Evolutionary conservation across 1,140 invertebrate genomes (phyloP), one percentile per base, ranked within the genome.

Genomic region (Hyphantria cunea): DNA sequence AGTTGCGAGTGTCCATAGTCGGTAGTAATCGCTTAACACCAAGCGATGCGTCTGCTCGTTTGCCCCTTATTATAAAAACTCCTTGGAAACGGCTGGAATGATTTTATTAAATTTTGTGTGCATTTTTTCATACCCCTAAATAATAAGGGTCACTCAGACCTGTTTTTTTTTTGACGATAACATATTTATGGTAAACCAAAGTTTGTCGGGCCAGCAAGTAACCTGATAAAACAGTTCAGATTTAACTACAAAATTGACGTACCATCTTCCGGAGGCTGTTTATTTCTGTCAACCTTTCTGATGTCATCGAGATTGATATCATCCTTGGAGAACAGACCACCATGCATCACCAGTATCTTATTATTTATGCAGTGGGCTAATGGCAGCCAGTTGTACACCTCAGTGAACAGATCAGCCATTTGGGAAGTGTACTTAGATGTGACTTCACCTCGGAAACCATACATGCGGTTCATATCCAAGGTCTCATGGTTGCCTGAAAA

Each of bases 381-480:
- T 0, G 99, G 99, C 49, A 99, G 92, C 95, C 96, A 98, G 88
- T 99, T 99, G 88, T 99, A 99, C 9, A 99, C 97, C 93, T 99
- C 98, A 6, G 98, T 99, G 91, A 99, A 99, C 9, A 99, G 93
- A 63, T 99, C 96, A 0, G 97, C 96, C 98, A 99, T 99, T 86
- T 98, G 95, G 12, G 94, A 89, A 2, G 95, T 96, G 87, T 97
- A 99, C 91, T 99, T 99, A 6, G 96, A 94, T 78, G 97, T 98
- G 0, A 99, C 98, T 93, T 99, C 98, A 2, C 98, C 98, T 75
- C 98, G 96, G 92, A 99, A 99, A 13, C 98, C 98, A 90, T 99
- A 99, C 96, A 99, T 99, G 91, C 99, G 97, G 92, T 99, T 99
- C 98, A 99, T 99, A 11, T 96, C 98, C 14, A 95, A 93, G 76